Evolutionary conservation across 2,797 vertebrate species (phyloP).

Genomic region (Notamacropus eugenii): DNA sequence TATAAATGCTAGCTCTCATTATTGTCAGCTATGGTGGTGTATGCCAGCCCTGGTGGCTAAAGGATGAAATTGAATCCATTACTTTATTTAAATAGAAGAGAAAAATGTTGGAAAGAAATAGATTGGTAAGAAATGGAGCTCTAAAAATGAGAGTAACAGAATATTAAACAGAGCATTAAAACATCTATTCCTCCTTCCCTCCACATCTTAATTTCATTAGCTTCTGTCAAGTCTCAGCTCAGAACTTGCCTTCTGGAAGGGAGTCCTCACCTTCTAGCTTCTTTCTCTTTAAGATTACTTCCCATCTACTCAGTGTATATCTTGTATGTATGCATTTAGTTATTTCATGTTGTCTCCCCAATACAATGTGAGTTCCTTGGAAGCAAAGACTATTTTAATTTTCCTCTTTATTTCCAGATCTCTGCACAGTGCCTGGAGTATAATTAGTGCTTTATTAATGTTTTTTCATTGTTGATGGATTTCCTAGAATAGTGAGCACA

Average conservation of each 20-base stretch:
- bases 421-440: neutral
- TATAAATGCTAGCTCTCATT: neutral
- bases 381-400: neutral
- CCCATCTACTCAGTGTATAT: neutral
- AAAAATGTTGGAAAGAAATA: neutral
- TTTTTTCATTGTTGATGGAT: neutral
- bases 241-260: neutral
- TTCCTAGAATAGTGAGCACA: neutral
- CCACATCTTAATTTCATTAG: neutral
- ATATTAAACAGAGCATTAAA: neutral
- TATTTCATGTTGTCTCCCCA: neutral
- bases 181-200: neutral
- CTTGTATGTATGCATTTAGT: neutral
- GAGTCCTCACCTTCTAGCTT: neutral
- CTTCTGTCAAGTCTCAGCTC: neutral
- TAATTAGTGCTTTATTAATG: neutral
- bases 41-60: neutral
- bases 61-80: neutral
- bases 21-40: neutral
- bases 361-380: neutral
- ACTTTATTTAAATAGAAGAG: neutral
- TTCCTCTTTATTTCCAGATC: neutral
- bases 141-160: neutral
- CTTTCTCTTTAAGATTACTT: neutral
- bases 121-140: no score